These are phyloP conservation scores for Leptinotarsa defecta DNA, from an alignment of 1,140 invertebrate species.

Conservation along the genomic window DNA sequence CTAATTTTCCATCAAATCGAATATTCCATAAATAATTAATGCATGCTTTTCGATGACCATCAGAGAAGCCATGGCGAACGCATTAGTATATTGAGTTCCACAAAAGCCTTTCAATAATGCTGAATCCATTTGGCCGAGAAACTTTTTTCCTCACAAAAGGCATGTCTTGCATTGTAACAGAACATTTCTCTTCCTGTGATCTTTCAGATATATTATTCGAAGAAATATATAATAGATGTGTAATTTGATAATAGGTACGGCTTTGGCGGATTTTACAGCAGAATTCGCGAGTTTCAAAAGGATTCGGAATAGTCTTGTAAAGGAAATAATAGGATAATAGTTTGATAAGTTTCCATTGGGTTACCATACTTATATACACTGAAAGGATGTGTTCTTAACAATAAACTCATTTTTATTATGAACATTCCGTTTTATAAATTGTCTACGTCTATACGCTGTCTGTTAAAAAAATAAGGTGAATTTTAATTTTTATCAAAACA, in stretches of 20 bases:
- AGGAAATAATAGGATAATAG: too few relatives aligned
- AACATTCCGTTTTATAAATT: too few relatives aligned
- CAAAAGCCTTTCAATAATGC: not conserved
- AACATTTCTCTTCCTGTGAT: not conserved
- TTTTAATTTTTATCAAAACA: too few relatives aligned
- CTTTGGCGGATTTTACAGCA: too few relatives aligned
- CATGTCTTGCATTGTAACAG: not conserved
- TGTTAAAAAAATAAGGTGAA: too few relatives aligned
- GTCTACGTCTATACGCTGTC: too few relatives aligned
- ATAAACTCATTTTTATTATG: too few relatives aligned
- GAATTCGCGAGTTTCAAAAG: too few relatives aligned
- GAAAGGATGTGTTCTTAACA: too few relatives aligned
- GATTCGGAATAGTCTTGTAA: too few relatives aligned
- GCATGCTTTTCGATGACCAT: not conserved
- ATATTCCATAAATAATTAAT: constrained; percentile 6
- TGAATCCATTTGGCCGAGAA: not conserved
- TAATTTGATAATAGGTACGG: constrained; percentile 5
- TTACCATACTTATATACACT: too few relatives aligned
- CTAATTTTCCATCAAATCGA: not conserved
- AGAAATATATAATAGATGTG: not conserved
- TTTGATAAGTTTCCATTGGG: too few relatives aligned
- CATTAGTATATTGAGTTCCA: constrained; percentile 9
- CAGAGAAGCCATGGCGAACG: not conserved
- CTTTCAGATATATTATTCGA: constrained; percentile 13
- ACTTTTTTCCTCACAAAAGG: constrained; percentile 3